These are phyloP conservation scores for Chloroceryle aenea DNA, from an alignment of 2,113 vertebrate species.

Conservation along the genomic window DNA sequence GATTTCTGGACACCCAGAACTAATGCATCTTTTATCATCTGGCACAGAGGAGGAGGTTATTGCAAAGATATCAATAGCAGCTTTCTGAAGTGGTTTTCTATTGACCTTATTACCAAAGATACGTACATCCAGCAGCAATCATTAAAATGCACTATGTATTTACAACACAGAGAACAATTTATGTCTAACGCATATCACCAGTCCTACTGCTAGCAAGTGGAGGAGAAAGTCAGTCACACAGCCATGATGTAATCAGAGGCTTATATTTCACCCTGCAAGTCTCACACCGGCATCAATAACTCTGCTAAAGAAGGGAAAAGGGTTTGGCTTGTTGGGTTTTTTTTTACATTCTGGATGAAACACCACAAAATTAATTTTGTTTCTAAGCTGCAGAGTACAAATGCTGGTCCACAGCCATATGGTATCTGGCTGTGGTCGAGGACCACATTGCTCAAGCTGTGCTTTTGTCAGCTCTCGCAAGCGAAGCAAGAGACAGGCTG, in stretches of 20 bases:
- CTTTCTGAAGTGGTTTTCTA: constrained; percentile 47
- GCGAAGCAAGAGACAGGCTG: not conserved
- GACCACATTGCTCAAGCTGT: not conserved
- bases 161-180: not conserved
- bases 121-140: not conserved
- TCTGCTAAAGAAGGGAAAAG: not conserved
- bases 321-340: not conserved
- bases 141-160: constrained; percentile 29
- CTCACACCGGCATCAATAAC: constrained; percentile 31
- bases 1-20: constrained; percentile 5
- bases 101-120: constrained; percentile 24
- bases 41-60: not conserved
- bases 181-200: not conserved
- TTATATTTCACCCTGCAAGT: constrained; percentile 52
- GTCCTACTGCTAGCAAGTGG: not conserved
- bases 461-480: not conserved
- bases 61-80: constrained; percentile 43
- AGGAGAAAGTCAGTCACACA: not conserved
- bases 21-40: constrained; percentile 58
- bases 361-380: not conserved
- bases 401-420: not conserved
- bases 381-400: not conserved
- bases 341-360: not conserved
- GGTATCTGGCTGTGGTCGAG: not conserved
- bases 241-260: constrained; percentile 50